Conservation (phyloP, 1,140 invertebrate genomes). For the Bombus affinis region DNA sequence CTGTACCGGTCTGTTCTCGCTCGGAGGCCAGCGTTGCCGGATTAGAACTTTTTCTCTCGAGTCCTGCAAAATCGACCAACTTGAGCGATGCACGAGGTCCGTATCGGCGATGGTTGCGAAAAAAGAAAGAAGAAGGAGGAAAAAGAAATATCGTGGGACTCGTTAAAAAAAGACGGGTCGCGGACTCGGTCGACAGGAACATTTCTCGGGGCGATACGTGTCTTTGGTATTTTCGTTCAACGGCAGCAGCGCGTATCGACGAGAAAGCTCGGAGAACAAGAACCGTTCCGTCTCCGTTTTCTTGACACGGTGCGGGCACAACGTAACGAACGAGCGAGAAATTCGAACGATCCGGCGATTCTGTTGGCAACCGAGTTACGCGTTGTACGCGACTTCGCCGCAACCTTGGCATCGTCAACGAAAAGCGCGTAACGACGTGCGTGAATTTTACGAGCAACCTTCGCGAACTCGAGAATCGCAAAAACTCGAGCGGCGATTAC, state of each 20-base stretch:
- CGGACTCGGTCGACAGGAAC: too few relatives aligned
- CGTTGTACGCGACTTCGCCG: conserved; percentile 4
- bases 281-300: background rate
- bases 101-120: background rate
- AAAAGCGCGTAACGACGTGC: background rate
- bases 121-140: background rate
- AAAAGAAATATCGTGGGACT: background rate
- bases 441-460: background rate
- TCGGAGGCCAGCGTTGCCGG: conserved; percentile 62
- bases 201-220: conserved; percentile 21
- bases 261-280: conserved; percentile 33
- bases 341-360: conserved; percentile 39
- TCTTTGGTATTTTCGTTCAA: conserved; percentile 50
- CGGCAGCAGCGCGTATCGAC: background rate
- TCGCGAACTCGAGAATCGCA: background rate
- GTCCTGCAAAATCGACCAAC: conserved; percentile 36
- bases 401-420: background rate
- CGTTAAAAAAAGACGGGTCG: conserved; percentile 32
- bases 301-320: background rate
- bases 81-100: too few relatives aligned
- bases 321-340: conserved; percentile 23
- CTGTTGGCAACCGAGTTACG: conserved; percentile 13
- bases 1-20: conserved; percentile 64
- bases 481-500: conserved; percentile 10
- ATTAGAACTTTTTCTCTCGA: conserved; percentile 64